Conservation (phyloP, 2,888 invertebrate genomes). For the Drosophila robusta region DNA sequence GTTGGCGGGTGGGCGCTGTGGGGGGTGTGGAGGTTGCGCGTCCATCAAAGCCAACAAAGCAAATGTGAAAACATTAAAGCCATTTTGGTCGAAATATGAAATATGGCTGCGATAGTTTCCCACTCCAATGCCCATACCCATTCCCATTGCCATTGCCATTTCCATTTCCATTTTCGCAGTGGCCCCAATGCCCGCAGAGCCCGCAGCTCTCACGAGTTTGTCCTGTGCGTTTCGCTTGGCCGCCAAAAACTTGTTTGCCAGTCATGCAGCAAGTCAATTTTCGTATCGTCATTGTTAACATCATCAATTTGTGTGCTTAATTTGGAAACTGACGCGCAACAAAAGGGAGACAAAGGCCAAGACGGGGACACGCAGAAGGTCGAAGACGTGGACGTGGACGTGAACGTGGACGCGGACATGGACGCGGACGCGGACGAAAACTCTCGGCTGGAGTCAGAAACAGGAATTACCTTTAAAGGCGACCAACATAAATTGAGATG, state of each 20-base stretch:
- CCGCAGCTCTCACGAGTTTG: constrained; percentile 24
- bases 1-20: background rate
- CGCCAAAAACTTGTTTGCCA: constrained; percentile 75
- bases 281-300: constrained; percentile 79
- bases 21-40: constrained; percentile 28
- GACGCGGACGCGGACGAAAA: constrained; percentile 1
- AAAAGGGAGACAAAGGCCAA: constrained; percentile 57
- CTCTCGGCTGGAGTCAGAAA: background rate
- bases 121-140: constrained; percentile 8
- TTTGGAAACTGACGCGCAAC: constrained; percentile 81
- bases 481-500: constrained; percentile 72
- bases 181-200: constrained; percentile 39
- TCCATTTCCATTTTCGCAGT: constrained; percentile 60
- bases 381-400: background rate
- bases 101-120: constrained; percentile 66
- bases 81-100: constrained; percentile 65
- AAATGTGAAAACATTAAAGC: constrained; percentile 81
- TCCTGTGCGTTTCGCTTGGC: constrained; percentile 66
- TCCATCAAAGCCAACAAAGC: constrained; percentile 79
- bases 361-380: constrained; percentile 7
- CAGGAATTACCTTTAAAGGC: constrained; percentile 64
- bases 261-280: constrained; percentile 75
- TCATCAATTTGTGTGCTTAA: constrained; percentile 81
- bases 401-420: background rate
- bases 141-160: constrained; percentile 34